Evolutionary conservation across 2,888 invertebrate species (phyloP).

Genomic region (Trichopoda pennipes): DNA sequence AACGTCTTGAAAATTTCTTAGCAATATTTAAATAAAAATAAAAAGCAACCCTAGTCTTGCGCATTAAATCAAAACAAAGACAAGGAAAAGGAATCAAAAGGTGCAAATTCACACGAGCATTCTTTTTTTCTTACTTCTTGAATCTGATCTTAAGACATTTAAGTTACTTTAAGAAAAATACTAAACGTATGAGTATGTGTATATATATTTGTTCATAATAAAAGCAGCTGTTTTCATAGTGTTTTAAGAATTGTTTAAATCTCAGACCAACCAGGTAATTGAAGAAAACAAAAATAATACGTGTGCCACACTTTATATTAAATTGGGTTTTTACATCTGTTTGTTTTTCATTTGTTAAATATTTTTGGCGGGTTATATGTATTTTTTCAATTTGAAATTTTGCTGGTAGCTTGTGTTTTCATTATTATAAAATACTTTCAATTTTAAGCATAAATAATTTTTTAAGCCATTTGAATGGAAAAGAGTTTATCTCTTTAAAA

Average conservation of each 20-base stretch:
- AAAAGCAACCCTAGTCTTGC: constrained; percentile 61
- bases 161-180: neutral
- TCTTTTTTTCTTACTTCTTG: constrained; percentile 1
- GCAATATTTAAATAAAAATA: neutral
- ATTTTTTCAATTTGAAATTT: neutral
- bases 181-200: neutral
- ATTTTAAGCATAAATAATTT: constrained; percentile 28
- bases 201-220: neutral
- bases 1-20: constrained; percentile 52
- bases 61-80: constrained; percentile 42
- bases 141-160: constrained; percentile 40
- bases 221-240: constrained; percentile 45
- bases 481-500: constrained; percentile 47
- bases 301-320: constrained; percentile 48
- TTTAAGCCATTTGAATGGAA: constrained; percentile 13
- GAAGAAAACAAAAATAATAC: constrained; percentile 21
- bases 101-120: constrained; percentile 58
- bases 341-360: neutral
- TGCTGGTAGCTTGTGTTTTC: constrained; percentile 40
- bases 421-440: constrained; percentile 20
- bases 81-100: constrained; percentile 51
- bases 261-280: constrained; percentile 64
- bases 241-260: constrained; percentile 44
- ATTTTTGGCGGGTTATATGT: constrained; percentile 40
- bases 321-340: constrained; percentile 18